Evolutionary conservation across 2,888 invertebrate genomes (phyloP), one percentile per base, ranked within the genome.

Genomic region (Epirrhoe alternata): DNA sequence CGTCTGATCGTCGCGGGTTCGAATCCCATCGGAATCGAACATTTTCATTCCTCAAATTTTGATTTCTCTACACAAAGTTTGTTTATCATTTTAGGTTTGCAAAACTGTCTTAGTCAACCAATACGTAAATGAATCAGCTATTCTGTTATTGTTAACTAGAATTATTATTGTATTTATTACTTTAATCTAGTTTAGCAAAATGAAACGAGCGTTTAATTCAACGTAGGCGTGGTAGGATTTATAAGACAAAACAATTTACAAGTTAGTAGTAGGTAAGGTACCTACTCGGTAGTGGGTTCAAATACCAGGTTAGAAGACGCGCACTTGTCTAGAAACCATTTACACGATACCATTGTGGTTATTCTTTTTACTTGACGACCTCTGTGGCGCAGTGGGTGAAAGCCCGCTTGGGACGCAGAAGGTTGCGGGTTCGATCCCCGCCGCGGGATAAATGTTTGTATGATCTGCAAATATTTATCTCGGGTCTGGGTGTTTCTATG

Each of bases 121-220:
- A 42, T 14, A 51, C 8, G 10, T 35, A 30, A 51, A 59, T 59
- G 51, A 51, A 51, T 59, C 51, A 59, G 51, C 30, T 57, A 59
- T 42, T 60, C 61, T 60, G 63, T 49, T 67, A 51, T 56, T 63
- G 38, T 67, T 16, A 56, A 57, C 60, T 35, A 49, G 56, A 50
- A 62, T 50, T n/a, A n/a, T n/a, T n/a, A n/a, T n/a, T 16, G 60
- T 51, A 59, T 51, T 59, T 59, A 59, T 50, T 59, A 42, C 51
- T 55, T 64, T 50, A 53, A 63, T 71, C 64, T 66, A 61, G 64
- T 61, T 24, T 50, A 54, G 55, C 42, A 35, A 30, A 51, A 51
- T 51, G 24, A 59, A 59, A 42, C 30, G 50, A 51, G 17, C 58
- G 59, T 51, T 51, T 59, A 42, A 59, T 24, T 51, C 59, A 59